Percentiles rank a stretch among this genome's conserved stretches.
Conservation (phyloP, 2,888 invertebrate genomes). For the Andrena bicolor region DNA sequence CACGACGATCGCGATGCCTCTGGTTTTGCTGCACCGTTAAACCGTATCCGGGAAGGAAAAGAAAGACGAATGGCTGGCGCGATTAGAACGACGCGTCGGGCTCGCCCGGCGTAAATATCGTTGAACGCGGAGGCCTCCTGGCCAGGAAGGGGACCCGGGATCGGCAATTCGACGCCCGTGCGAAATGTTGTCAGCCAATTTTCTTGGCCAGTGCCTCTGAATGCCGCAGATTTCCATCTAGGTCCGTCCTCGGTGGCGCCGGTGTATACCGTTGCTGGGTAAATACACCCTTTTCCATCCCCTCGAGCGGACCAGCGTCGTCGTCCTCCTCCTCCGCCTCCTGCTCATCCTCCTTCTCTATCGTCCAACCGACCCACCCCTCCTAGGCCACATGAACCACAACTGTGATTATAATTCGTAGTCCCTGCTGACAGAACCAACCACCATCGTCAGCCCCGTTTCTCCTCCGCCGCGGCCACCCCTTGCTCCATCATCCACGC, state of each 20-base stretch:
- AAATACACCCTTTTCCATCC: constrained; percentile 80
- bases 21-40: background rate
- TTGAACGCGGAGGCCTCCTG: constrained; percentile 35
- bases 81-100: constrained; percentile 51
- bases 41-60: constrained; percentile 1
- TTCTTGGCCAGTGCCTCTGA: constrained; percentile 85
- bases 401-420: constrained; percentile 85
- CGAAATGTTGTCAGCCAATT: constrained; percentile 85
- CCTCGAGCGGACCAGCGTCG: constrained; percentile 71
- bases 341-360: constrained; percentile 30
- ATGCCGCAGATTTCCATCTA: constrained; percentile 85
- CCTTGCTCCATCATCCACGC: constrained; percentile 40
- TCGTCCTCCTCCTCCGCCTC: constrained; percentile 57
- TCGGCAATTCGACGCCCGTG: constrained; percentile 79
- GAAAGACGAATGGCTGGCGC: constrained; percentile 25
- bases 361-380: constrained; percentile 53
- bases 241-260: constrained; percentile 74
- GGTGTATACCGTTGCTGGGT: constrained; percentile 70
- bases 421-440: constrained; percentile 75
- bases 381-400: constrained; percentile 80
- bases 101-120: constrained; percentile 66
- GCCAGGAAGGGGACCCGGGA: constrained; percentile 41
- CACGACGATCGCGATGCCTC: background rate
- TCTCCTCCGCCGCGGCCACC: constrained; percentile 46
- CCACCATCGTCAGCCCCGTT: constrained; percentile 57